These are phyloP conservation scores for Teleiodes luculella DNA, from an alignment of 2,888 invertebrate species.

Conservation along the genomic window DNA sequence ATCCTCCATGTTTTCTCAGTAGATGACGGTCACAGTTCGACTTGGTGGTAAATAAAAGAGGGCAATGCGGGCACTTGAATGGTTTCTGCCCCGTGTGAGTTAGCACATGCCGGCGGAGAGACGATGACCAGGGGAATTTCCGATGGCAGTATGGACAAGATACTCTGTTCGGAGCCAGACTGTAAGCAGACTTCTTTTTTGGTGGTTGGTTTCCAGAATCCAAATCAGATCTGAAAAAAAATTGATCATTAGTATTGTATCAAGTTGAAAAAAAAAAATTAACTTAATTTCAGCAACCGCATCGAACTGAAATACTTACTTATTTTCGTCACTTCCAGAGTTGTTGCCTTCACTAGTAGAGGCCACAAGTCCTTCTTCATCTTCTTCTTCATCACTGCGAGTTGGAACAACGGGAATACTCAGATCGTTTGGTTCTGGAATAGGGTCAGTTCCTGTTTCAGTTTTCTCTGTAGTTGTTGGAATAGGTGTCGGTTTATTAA, in stretches of 20 bases:
- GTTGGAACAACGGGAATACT: conserved; percentile 83
- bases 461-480: conserved; percentile 45
- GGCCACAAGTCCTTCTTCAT: conserved; percentile 88
- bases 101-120: conserved; percentile 93
- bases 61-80: conserved; percentile 95
- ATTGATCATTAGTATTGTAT: background rate
- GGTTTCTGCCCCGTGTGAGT: conserved; percentile 99
- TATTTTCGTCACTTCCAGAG: conserved; percentile 90
- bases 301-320: conserved; percentile 61
- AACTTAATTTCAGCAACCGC: background rate
- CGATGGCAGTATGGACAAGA: conserved; percentile 95
- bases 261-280: background rate
- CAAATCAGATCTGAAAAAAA: conserved; percentile 79
- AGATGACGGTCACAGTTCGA: conserved; percentile 98
- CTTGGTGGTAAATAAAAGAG: conserved; percentile 96
- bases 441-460: conserved; percentile 64
- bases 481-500: conserved; percentile 67
- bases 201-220: conserved; percentile 77
- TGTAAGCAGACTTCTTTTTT: conserved; percentile 96
- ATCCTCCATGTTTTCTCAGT: conserved; percentile 86
- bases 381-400: conserved; percentile 81
- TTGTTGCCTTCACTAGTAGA: conserved; percentile 91
- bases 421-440: conserved; percentile 75
- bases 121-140: conserved; percentile 98
- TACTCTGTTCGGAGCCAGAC: conserved; percentile 95